Base-by-base conservation (phyloP, 2,113 vertebrate species). In the Hemichromis elongatus region DNA sequence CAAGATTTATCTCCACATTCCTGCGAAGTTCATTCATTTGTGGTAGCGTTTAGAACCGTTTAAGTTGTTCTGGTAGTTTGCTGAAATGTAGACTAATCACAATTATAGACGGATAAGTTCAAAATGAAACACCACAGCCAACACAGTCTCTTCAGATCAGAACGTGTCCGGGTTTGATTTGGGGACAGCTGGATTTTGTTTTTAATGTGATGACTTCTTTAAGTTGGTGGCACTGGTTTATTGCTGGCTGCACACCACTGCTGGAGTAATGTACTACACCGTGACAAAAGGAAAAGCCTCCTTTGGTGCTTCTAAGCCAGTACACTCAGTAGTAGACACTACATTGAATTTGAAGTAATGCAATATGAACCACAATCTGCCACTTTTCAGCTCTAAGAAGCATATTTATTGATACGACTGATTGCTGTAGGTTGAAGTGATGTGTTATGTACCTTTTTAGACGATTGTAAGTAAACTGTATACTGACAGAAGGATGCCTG, bases 361-460 rank as follows among this genome's bases (percentile, higher is more conserved):
- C 94, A 96, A 95, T 94, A 93, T 90, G 78, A 94, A 93, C 87
- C 86, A 91, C 94, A 90, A 63, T 95, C 88, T 93, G 91, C 86
- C 90, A 92, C 81, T 83, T 92, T 80, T 87, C 52, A 80, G 37
- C 77, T 93, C 86, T 56, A 79, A 89, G 66, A 91, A 89, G 86
- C 87, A 82, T 95, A 95, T 96, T 96, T 96, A 96, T 96, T 94
- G 55, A 84, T 70, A 57, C 80, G 79, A 55, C 73, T 86, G 88
- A 87, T 89, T 89, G 80, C 77, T 92, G 86, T 92, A 83, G 92
- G 83, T 55, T 86, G 87, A 89, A 89, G 83, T 88, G 83, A 88
- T 90, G 87, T 92, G 83, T 91, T 84, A 73, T 93, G 81, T 92
- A 93, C 54, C 70, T 75, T 75, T 54, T 83, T 91, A 88, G 88